Percentiles rank a stretch among this genome's conserved stretches.
Conservation (phyloP, 2,888 invertebrate genomes). For the Pristionchus exspectatus region DNA sequence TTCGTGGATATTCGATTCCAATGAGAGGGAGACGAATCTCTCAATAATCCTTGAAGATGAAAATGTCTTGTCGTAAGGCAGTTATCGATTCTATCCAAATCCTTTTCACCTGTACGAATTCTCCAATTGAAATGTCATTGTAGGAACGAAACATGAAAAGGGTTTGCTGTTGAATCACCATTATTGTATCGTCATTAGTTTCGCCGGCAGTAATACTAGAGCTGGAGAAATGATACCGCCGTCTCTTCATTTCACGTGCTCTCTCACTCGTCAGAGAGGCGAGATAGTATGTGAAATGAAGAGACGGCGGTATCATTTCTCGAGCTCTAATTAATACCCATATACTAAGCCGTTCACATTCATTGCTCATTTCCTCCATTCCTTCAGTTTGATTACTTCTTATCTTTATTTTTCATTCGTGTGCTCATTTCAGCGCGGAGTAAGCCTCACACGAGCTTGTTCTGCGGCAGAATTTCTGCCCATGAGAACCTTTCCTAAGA, state of each 20-base stretch:
- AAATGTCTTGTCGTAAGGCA: background rate
- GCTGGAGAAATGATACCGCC: too few species aligned
- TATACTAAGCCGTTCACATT: background rate
- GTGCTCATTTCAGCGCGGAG: background rate
- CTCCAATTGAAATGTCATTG: background rate
- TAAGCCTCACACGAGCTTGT: background rate
- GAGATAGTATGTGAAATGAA: too few species aligned
- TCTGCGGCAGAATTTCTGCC: background rate
- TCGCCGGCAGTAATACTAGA: background rate
- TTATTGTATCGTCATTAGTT: background rate
- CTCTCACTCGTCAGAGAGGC: too few species aligned
- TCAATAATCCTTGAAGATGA: slow-evolving; percentile 49
- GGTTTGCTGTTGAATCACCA: background rate
- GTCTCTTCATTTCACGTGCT: too few species aligned
- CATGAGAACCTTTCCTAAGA: background rate
- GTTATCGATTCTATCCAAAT: background rate
- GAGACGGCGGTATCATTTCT: too few species aligned
- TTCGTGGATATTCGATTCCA: background rate
- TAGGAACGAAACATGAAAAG: background rate
- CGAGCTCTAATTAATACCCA: too few species aligned
- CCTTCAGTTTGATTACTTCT: background rate
- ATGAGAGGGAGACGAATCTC: slow-evolving; percentile 17
- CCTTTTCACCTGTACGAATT: background rate
- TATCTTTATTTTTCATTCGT: background rate
- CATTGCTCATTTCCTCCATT: background rate